These are phyloP conservation scores for Caretta caretta DNA, from an alignment of 2,113 vertebrate species.

Conservation along the genomic window DNA sequence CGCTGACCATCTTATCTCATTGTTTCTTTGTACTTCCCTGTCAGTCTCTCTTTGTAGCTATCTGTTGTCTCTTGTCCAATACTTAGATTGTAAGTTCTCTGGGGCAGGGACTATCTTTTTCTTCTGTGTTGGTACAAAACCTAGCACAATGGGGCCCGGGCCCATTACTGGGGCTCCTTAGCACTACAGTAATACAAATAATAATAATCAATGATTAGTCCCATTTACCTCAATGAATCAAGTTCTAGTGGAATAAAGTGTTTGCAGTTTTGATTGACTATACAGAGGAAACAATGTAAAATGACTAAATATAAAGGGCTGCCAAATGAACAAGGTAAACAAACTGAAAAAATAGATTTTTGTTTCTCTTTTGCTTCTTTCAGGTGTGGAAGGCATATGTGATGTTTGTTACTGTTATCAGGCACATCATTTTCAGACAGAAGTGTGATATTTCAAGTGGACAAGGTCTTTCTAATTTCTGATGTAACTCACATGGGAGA, in stretches of 20 bases:
- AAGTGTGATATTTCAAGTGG: background rate
- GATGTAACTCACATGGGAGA: background rate
- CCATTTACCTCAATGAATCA: constrained; percentile 52
- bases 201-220: constrained; percentile 38
- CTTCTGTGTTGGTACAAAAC: background rate
- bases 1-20: background rate
- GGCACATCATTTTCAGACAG: background rate
- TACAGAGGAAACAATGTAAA: background rate
- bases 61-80: background rate
- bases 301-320: background rate
- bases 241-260: background rate
- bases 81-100: background rate
- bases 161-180: background rate
- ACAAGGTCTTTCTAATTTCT: background rate
- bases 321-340: background rate
- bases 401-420: background rate
- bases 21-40: background rate
- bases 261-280: background rate
- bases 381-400: background rate
- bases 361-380: background rate
- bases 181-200: background rate
- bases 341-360: background rate
- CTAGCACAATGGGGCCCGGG: background rate
- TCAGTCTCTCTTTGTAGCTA: background rate
- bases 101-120: background rate